phyloP scores from a whole-genome alignment of 2,113 vertebrate genomes.

The Heliornis fulica region DNA sequence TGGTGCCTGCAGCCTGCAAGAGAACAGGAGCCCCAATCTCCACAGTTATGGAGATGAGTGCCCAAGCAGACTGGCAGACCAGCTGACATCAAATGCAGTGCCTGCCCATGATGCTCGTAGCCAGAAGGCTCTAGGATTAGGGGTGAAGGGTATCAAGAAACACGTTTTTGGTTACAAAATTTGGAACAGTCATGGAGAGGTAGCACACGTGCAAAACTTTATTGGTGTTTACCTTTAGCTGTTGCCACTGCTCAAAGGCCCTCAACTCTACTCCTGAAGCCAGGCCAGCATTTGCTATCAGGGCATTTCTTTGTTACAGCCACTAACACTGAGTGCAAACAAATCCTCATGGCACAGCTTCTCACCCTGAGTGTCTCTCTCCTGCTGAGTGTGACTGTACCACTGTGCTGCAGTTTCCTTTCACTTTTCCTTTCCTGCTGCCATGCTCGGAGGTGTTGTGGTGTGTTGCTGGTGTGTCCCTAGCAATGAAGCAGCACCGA shows the following conservation, averaged over 20 bases:
- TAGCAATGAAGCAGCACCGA: not conserved
- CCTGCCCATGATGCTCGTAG: rapidly evolving
- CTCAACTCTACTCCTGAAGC: not conserved
- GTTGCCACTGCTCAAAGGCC: not conserved
- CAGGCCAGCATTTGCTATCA: not conserved
- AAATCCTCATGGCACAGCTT: not conserved
- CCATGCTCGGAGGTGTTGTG: not conserved
- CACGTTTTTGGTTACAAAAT: not conserved
- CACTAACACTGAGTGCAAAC: not conserved
- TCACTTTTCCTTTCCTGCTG: not conserved
- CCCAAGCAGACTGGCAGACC: not conserved
- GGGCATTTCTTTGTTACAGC: not conserved
- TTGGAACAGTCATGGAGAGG: not conserved
- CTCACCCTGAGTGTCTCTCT: not conserved
- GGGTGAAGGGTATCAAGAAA: not conserved
- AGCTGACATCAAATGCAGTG: not conserved
- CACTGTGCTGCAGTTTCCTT: not conserved
- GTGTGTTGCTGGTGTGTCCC: rapidly evolving
- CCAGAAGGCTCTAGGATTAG: not conserved
- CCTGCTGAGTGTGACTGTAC: not conserved
- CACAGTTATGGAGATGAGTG: rapidly evolving
- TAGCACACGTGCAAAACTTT: not conserved
- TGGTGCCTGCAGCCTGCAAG: not conserved
- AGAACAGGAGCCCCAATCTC: not conserved
- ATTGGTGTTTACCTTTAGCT: not conserved